Evolutionary conservation across 2,113 vertebrate species (phyloP), one percentile per base, ranked within the genome.

Genomic region (Lynx canadensis): DNA sequence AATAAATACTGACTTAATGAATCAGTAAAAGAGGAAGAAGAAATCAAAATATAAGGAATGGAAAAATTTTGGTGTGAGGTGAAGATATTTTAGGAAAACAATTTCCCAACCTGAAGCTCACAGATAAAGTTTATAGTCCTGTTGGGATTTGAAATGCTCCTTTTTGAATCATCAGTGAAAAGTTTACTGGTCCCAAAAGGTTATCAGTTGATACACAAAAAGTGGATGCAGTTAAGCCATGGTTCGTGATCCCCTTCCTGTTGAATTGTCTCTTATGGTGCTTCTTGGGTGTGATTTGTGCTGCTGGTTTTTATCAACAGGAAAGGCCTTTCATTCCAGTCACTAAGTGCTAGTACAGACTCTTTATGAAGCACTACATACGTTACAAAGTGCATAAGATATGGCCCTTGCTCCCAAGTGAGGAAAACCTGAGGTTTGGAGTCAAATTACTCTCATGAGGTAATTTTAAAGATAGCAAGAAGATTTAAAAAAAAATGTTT

Each of bases 111-210:
- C 69, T 97, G 87, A 86, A 25, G 14, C 55, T 93, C 78, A 45
- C 23, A 92, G n/a, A 57, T 88, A 23, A 93, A 65, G 69, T 83
- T 85, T 89, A 93, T 48, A 68, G 36, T 94, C 41, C 21, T 71
- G 23, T 21, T 92, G 19, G 76, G 97, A 96, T 88, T 60, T 81
- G 48, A 94, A 92, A 86, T 83, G 79, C 76, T 85, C 85, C 55
- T 48, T 90, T 96, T 92, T 81, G 38, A 97, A 50, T 45, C 71
- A 41, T 21, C 60, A 23, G 36, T 16, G 69, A 89, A 89, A 87
- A 25, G 36, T 93, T 48, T 55, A 31, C 68, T 83, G 69, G 27
- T 19, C 55, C 38, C 48, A n/a, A 33, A 29, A 93, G 18, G 73
- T 74, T 57, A 93, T 60, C 74, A 78, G 63, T 65, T 69, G 57